Conservation (phyloP, 30 jellyfish, hydroid and myxozoan species). For the Pelagia noctiluca region DNA sequence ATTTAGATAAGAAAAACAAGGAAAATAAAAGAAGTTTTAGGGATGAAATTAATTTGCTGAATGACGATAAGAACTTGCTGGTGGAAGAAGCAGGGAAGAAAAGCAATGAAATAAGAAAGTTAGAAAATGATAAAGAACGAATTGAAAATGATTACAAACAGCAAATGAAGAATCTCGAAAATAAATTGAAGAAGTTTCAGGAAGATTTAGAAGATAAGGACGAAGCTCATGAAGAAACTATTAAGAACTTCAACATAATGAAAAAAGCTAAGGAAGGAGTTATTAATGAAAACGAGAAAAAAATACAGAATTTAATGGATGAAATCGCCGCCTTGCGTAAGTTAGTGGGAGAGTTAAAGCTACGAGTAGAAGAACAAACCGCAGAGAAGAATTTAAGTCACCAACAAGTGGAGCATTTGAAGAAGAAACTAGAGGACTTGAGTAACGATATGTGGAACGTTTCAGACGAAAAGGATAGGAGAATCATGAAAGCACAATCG, state of each 20-base stretch:
- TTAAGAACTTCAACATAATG: slow-evolving; percentile 47
- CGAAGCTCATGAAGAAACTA: slow-evolving; percentile 27
- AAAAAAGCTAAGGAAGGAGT: slow-evolving; percentile 17
- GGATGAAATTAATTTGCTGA: neutral
- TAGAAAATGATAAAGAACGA: neutral
- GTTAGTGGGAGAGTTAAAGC: neutral
- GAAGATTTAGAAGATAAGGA: slow-evolving; percentile 39
- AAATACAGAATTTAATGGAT: neutral
- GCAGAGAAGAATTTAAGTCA: slow-evolving; percentile 13
- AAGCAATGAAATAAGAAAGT: neutral
- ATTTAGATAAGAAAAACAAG: neutral
- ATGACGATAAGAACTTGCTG: neutral
- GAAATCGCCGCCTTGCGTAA: neutral
- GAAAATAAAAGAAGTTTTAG: neutral
- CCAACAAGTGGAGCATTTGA: slow-evolving; percentile 23
- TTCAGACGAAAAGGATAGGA: no score
- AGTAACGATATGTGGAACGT: no score
- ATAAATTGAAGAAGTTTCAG: neutral
- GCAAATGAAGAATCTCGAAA: neutral
- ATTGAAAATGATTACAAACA: neutral
- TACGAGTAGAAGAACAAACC: neutral
- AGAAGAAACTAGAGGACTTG: no score
- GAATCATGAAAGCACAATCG: slow-evolving; percentile 56
- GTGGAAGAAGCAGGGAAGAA: neutral
- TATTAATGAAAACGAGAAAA: neutral